Conservation (phyloP, 2,888 invertebrate genomes). For the Flabesymbios commensalis region DNA sequence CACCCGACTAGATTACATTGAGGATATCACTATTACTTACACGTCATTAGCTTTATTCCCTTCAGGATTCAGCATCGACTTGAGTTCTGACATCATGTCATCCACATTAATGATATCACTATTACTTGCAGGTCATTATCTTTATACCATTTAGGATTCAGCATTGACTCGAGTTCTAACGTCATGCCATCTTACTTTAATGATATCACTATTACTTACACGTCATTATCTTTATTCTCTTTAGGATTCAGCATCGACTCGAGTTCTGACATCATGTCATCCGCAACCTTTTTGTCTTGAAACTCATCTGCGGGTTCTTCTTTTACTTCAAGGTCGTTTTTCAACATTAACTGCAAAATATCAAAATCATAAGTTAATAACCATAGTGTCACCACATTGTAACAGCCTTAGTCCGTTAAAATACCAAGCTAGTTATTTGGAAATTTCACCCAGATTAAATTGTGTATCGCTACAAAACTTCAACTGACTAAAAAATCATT, state of each 20-base stretch:
- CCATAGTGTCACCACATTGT: not conserved
- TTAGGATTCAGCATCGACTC: conserved; percentile 55
- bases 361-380: not conserved
- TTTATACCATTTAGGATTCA: conserved; percentile 28
- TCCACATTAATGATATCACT: conserved; percentile 32
- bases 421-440: too few species aligned
- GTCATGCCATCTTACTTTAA: not conserved
- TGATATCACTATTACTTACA: conserved; percentile 1
- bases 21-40: conserved; percentile 2
- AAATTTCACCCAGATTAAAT: too few species aligned
- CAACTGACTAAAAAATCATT: too few species aligned
- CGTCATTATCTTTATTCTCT: not conserved
- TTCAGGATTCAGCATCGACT: conserved; percentile 50
- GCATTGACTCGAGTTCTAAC: conserved; percentile 60
- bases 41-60: not conserved
- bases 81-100: conserved; percentile 62
- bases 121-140: not conserved
- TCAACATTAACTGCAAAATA: conserved; percentile 38
- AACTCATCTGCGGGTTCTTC: conserved; percentile 22
- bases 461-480: too few species aligned
- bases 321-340: conserved; percentile 26
- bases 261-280: conserved; percentile 61
- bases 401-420: not conserved
- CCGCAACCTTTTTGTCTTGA: conserved; percentile 47
- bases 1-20: not conserved